A percentile compares a stretch with the other conserved stretches of the same genome.
phyloP scores from a whole-genome alignment of 2,888 invertebrate genomes.

The Baronia brevicornis region DNA sequence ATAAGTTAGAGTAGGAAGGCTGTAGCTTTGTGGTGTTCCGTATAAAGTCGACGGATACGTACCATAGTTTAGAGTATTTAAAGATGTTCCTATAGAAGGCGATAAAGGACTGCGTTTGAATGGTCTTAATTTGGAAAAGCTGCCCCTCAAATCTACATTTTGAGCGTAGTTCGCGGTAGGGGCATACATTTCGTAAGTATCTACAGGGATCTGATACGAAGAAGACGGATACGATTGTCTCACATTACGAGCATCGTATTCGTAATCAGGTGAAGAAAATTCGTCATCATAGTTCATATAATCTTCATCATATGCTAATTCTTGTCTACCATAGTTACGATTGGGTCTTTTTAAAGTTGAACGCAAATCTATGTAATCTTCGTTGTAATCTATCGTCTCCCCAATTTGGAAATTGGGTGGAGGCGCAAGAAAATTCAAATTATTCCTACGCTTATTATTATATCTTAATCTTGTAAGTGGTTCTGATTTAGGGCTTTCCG shows the following conservation, averaged over 20 bases:
- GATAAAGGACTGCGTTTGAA: slow-evolving; percentile 21
- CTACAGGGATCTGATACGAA: slow-evolving; percentile 14
- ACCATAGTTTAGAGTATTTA: slow-evolving; percentile 16
- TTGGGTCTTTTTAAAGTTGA: slow-evolving; percentile 19
- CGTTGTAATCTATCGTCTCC: slow-evolving; percentile 31
- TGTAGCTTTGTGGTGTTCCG: slow-evolving; percentile 16
- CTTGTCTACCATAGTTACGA: slow-evolving; percentile 29
- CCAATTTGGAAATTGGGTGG: slow-evolving; percentile 36
- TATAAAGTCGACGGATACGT: slow-evolving; percentile 7
- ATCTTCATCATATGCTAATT: slow-evolving; percentile 30
- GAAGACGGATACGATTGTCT: slow-evolving; percentile 23
- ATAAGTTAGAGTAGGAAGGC: slow-evolving; percentile 24
- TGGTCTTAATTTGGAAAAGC: slow-evolving; percentile 29
- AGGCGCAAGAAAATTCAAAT: slow-evolving; percentile 28
- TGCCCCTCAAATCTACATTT: slow-evolving; percentile 26
- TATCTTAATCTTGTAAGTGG: slow-evolving; percentile 30
- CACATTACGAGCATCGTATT: slow-evolving; percentile 25
- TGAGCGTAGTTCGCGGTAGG: slow-evolving; percentile 25
- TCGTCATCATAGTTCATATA: slow-evolving; percentile 32
- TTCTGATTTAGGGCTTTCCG: slow-evolving; percentile 29
- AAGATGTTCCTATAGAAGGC: slow-evolving; percentile 3
- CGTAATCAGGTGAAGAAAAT: slow-evolving; percentile 25
- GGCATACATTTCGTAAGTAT: slow-evolving; percentile 25
- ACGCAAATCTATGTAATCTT: slow-evolving; percentile 27
- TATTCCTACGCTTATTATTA: slow-evolving; percentile 19